These are phyloP conservation scores for Chaetophractus vellerosus DNA, from an alignment of 2,797 vertebrate genomes.

Conservation along the genomic window DNA sequence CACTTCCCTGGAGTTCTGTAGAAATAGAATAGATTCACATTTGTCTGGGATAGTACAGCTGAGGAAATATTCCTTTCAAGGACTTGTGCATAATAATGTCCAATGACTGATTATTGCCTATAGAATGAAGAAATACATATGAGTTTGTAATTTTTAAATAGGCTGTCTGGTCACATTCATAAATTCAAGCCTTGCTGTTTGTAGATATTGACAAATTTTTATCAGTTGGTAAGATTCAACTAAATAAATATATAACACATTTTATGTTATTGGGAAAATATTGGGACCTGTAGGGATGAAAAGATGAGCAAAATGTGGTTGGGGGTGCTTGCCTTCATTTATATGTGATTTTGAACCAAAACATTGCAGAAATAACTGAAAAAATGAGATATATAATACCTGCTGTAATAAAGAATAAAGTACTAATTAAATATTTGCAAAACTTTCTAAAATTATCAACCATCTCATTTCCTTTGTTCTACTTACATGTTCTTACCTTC, in stretches of 20 bases:
- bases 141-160: conserved; percentile 54
- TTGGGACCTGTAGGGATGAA: neutral
- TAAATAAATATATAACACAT: neutral
- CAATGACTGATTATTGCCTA: conserved; percentile 30
- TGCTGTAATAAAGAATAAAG: neutral
- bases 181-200: neutral
- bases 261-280: neutral
- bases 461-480: conserved; percentile 13
- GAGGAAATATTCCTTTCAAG: conserved; percentile 22
- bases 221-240: neutral
- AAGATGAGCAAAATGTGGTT: neutral
- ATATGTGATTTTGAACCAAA: conserved; percentile 6
- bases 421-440: conserved; percentile 6
- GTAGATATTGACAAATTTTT: neutral
- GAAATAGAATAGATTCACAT: neutral
- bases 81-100: neutral
- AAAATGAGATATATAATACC: neutral
- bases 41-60: neutral
- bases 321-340: neutral
- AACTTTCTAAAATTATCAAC: conserved; percentile 22
- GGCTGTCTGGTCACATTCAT: neutral
- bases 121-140: conserved; percentile 12
- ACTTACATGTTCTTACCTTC: neutral
- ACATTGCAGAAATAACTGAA: neutral
- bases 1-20: conserved; percentile 14